Evolutionary conservation across 1,140 invertebrate genomes (phyloP).

Genomic region (Lithobius niger): DNA sequence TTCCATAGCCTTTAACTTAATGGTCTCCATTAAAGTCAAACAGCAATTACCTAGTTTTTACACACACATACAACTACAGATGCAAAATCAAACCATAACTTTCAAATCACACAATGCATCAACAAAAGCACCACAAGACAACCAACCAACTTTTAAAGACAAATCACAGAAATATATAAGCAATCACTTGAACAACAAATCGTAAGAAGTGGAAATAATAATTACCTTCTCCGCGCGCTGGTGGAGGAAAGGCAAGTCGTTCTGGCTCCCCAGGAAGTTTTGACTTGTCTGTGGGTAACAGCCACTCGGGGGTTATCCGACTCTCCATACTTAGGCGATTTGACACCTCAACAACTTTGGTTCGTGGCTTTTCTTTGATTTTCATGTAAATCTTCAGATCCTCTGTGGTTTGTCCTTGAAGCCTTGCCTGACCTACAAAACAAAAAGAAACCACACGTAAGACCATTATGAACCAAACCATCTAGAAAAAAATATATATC

Average conservation of each 20-base stretch:
- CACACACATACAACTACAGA: no score
- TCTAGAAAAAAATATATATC: background rate
- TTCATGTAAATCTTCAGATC: slow-evolving; percentile 38
- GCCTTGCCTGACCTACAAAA: slow-evolving; percentile 42
- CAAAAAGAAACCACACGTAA: background rate
- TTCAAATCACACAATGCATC: no score
- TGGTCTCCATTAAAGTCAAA: no score
- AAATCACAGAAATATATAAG: no score
- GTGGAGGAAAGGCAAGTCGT: slow-evolving; percentile 69
- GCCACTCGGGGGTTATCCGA: slow-evolving; percentile 55
- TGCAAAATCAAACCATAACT: no score
- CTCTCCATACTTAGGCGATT: slow-evolving; percentile 50
- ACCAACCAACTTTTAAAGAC: no score
- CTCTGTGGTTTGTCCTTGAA: slow-evolving; percentile 42
- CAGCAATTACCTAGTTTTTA: no score
- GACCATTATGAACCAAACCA: background rate
- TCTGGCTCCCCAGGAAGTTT: slow-evolving; percentile 62
- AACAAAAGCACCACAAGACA: no score
- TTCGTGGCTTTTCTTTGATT: slow-evolving; percentile 24
- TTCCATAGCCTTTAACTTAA: no score
- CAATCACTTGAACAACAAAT: no score
- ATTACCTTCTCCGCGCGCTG: slow-evolving; percentile 67
- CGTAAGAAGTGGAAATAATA: no score
- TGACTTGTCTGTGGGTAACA: slow-evolving; percentile 60
- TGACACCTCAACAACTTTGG: slow-evolving; percentile 32